Evolutionary conservation across 2,888 invertebrate species (phyloP).

Genomic region (Hydrotaea cyrtoneurina): DNA sequence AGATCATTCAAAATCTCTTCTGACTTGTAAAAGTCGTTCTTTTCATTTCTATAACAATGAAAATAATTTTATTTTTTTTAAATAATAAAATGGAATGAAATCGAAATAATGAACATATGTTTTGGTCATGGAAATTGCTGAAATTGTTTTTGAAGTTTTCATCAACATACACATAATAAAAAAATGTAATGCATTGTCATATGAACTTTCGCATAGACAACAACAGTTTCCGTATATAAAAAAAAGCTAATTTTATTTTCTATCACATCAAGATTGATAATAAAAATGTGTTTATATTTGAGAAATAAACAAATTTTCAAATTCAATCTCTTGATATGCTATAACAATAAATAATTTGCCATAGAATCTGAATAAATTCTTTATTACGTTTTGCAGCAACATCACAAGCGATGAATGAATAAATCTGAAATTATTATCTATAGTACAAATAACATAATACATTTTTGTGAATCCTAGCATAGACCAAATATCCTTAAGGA

Average conservation of each 20-base stretch:
- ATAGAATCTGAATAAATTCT: background rate
- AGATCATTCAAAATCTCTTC: too few relatives aligned
- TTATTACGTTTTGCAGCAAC: background rate
- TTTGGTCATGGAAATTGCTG: too few relatives aligned
- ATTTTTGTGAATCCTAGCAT: background rate
- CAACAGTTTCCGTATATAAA: background rate
- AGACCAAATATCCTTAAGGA: background rate
- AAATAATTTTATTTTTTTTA: too few relatives aligned
- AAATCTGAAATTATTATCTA: background rate
- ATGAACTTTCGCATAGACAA: too few relatives aligned
- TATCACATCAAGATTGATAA: background rate
- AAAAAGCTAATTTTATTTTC: background rate
- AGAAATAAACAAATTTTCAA: background rate
- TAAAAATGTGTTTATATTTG: background rate
- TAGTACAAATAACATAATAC: slow-evolving; percentile 1
- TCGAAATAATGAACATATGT: too few relatives aligned
- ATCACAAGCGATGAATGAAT: background rate
- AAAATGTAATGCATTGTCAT: too few relatives aligned
- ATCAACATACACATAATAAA: too few relatives aligned
- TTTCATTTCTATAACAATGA: too few relatives aligned
- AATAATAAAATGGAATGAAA: too few relatives aligned
- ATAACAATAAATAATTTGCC: background rate
- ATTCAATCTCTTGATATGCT: background rate
- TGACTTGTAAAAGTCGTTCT: too few relatives aligned
- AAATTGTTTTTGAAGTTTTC: too few relatives aligned